A percentile compares a stretch with the other conserved stretches of the same genome.
phyloP scores from a whole-genome alignment of 1,140 invertebrate species.

The Sogatella furcifera region DNA sequence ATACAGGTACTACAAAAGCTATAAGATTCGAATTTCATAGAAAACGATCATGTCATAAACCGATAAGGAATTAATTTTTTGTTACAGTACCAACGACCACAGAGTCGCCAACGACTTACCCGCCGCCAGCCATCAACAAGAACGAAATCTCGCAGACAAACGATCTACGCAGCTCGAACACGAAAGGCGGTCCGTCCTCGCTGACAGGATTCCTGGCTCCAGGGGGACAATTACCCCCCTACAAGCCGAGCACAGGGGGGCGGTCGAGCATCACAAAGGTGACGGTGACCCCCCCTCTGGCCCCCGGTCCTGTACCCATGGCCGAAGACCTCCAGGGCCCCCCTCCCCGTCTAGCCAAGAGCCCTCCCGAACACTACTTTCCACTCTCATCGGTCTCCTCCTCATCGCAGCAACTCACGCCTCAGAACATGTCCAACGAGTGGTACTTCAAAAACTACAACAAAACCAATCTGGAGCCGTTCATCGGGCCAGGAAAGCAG shows the following conservation, averaged over 20 bases:
- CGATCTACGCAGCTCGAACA: conserved; percentile 2
- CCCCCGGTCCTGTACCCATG: conserved; percentile 19
- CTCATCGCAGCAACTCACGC: conserved; percentile 14
- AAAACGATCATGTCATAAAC: too few relatives aligned
- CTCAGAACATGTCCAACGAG: conserved; percentile 40
- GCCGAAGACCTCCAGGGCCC: conserved; percentile 19
- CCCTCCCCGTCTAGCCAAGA: conserved; percentile 22
- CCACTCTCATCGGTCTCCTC: conserved; percentile 2
- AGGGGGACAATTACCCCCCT: conserved; percentile 38
- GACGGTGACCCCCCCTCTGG: conserved; percentile 23
- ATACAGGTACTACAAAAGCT: too few relatives aligned
- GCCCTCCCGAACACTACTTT: conserved; percentile 19
- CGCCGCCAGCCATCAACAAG: conserved; percentile 26
- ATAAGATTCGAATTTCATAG: too few relatives aligned
- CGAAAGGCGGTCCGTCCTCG: conserved; percentile 28
- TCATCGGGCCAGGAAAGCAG: conserved; percentile 38
- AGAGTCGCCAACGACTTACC: conserved; percentile 19
- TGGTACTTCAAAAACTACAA: conserved; percentile 76
- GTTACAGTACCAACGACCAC: background rate
- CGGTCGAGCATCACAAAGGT: conserved; percentile 52
- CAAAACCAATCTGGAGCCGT: conserved; percentile 53
- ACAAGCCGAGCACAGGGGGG: conserved; percentile 29
- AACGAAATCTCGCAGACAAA: conserved; percentile 28
- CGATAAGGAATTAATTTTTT: too few relatives aligned
- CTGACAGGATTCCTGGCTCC: conserved; percentile 44